Percentiles rank a stretch among this genome's conserved stretches.
These are phyloP conservation scores for Erebia palarica DNA, from an alignment of 2,888 invertebrate genomes.

Conservation along the genomic window DNA sequence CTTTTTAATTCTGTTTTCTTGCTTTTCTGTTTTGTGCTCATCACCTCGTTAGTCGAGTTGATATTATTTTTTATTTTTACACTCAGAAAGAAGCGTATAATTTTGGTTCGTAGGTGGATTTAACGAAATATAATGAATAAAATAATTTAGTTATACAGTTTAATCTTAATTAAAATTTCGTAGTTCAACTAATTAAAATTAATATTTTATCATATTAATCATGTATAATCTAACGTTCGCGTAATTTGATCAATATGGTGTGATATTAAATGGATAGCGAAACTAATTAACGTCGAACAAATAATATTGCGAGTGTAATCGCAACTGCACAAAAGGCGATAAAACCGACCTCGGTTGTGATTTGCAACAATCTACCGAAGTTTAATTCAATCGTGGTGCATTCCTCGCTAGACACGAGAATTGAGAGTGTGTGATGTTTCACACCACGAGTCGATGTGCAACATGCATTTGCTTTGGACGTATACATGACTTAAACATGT, in stretches of 20 bases:
- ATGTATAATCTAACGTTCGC: too few species aligned
- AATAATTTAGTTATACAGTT: too few species aligned
- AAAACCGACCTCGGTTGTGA: slow-evolving; percentile 19
- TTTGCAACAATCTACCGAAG: slow-evolving; percentile 18
- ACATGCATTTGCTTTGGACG: neutral
- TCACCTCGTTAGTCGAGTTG: slow-evolving; percentile 46
- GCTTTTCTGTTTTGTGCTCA: slow-evolving; percentile 38
- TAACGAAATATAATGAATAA: neutral
- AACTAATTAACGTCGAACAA: slow-evolving; percentile 4
- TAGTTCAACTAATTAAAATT: too few species aligned
- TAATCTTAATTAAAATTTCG: too few species aligned
- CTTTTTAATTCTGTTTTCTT: slow-evolving; percentile 43
- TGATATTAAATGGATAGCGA: neutral
- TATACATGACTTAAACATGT: neutral
- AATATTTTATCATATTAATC: too few species aligned
- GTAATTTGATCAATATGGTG: neutral
- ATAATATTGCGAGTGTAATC: neutral
- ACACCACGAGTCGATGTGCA: slow-evolving; percentile 2
- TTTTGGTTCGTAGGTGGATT: too few species aligned
- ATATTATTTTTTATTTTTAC: slow-evolving; percentile 31
- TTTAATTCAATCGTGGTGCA: slow-evolving; percentile 16
- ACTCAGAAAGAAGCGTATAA: neutral
- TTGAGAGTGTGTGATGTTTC: slow-evolving; percentile 11
- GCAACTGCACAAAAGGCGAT: neutral
- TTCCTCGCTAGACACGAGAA: neutral